Evolutionary conservation across 2,113 vertebrate genomes (phyloP), one percentile per base, ranked within the genome.

Genomic region (Uria aalge): DNA sequence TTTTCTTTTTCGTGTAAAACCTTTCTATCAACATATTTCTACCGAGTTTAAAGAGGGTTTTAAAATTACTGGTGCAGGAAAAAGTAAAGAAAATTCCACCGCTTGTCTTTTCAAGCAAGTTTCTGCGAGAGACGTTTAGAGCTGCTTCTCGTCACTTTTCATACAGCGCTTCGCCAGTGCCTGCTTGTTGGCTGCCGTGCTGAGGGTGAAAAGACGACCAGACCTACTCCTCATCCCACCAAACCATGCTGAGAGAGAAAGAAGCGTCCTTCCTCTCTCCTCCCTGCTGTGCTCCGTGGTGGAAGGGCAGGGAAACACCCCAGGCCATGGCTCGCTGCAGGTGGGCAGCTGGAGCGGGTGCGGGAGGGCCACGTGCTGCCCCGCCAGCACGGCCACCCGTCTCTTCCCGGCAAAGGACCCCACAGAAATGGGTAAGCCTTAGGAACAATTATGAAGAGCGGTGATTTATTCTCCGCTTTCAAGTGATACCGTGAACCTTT

Each of bases 401-500:
- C 81, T 60, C 63, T 50, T 23, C 75, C 93, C 71, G 34, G 78
- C 16, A 26, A 45, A 87, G 80, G 62, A 93, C 57, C 72, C 80
- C 63, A 15, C 52, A 11, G 69, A 62, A 45, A 45, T 34, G 81
- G 76, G 17, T 78, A 66, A 94, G 34, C 88, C 74, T 74, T 81
- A 40, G 92, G 89, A 85, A 45, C 88, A 88, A 74, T 92, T 76
- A 77, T 76, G 84, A 92, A 67, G 76, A 92, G 9, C 8, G 4
- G 15, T 53, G 91, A 82, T 95, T 98, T 96, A 79, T 77, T 83
- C 77, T 53, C 17, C 26, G 38, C 94, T 98, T 97, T 88, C 94
- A 96, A 95, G 92, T 93, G 96, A 97, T 90, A 89, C 68, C 32
- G 30, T 72, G 93, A 94, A 92, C 85, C 80, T 96, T 97, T 75